Base-by-base conservation (phyloP, 1,140 invertebrate genomes). In the Oncopodura yosiiana region DNA sequence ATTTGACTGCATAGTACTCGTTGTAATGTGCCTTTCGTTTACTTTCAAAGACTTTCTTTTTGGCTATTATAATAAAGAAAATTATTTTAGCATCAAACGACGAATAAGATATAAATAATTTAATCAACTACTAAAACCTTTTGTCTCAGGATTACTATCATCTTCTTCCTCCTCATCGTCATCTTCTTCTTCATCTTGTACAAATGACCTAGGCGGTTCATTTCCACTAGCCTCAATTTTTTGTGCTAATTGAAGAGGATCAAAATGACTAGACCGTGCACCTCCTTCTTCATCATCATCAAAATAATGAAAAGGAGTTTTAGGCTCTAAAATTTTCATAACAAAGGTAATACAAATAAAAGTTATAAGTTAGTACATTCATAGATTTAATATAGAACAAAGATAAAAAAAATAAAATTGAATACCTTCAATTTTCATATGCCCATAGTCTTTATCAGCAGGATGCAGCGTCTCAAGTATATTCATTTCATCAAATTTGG, bases 401-500 rank as follows among this genome's bases (percentile, higher is more conserved):
- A 34, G 32, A 34, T 8, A 36, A 16, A 36, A 19, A 36, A 34
- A 6, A 37, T 19, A 49, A 3, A 30, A 37, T 38, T 11, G 19
- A 9, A 27, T 34, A 34, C 8, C n/a, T 34, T 9, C 8, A 9
- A 9, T 34, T 34, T 9, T 34, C n/a, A 34, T n/a, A n/a, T n/a
- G n/a, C n/a, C 52, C 95, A 74, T 99, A 99, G 74, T 98, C 94
- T 75, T 99, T 99, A 69, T 94, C 93, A 26, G 87, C 73, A 36
- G 95, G 95, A 78, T 99, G 95, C 66, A 94, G 81, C 3, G 96
- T 99, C 53, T 93, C 92, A 64, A 98, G 78, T 58, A 99, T 98
- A 74, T 99, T 99, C 83, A 97, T 93, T 77, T 99, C 94, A 76
- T 99, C 95, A 78, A 93, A 97, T 77, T 93, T 88, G 70, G 88